A percentile compares a stretch with the other conserved stretches of the same genome.
These are phyloP conservation scores for Leptopilina drosophilae DNA, from an alignment of 2,888 invertebrate genomes.

Conservation along the genomic window DNA sequence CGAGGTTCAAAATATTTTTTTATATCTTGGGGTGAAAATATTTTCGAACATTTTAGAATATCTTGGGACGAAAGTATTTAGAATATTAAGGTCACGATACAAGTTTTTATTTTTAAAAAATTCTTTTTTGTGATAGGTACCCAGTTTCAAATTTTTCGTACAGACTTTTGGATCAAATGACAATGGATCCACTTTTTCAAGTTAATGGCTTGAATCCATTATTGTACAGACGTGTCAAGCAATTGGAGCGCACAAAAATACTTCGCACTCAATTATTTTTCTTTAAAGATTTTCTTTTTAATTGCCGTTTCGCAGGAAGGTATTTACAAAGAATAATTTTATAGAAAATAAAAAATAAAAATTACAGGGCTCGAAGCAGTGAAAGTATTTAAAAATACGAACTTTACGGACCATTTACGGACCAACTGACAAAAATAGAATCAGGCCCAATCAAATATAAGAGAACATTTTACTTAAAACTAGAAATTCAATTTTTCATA, in stretches of 20 bases:
- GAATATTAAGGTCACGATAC: no score
- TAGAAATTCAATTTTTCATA: no score
- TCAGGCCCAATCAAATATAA: no score
- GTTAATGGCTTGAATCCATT: slow-evolving; percentile 84
- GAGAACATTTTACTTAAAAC: no score
- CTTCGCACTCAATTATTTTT: slow-evolving; percentile 83
- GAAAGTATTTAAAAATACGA: no score
- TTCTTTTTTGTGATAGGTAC: slow-evolving; percentile 79
- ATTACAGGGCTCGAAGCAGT: no score
- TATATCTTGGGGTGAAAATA: no score
- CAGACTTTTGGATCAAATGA: slow-evolving; percentile 86
- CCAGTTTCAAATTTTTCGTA: slow-evolving; percentile 90
- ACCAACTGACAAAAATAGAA: no score
- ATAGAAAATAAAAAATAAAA: background rate
- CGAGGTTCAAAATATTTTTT: no score
- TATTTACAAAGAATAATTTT: slow-evolving; percentile 66
- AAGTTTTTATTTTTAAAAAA: background rate
- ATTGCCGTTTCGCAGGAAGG: slow-evolving; percentile 84
- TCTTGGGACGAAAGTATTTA: background rate
- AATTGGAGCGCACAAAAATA: slow-evolving; percentile 81
- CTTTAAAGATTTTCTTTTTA: slow-evolving; percentile 84
- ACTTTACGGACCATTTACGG: no score
- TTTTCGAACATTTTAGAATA: no score
- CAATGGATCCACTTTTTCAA: slow-evolving; percentile 87
- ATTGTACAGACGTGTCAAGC: slow-evolving; percentile 82